Evolutionary conservation across 2,797 vertebrate genomes (phyloP).

Genomic region (Coregonus ussuriensis): DNA sequence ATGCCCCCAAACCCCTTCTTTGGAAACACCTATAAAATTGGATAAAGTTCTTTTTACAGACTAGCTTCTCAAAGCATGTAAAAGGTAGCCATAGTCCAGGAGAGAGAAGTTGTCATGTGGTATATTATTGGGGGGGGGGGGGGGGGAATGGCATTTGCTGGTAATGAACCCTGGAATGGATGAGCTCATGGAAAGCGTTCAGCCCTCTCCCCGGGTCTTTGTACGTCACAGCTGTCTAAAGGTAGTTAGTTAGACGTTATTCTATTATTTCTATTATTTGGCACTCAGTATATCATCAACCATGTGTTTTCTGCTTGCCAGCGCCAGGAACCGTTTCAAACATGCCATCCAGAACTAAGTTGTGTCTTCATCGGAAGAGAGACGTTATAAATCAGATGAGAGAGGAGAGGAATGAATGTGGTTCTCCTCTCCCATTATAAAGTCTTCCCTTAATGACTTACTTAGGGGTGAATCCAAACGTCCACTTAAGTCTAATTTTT

Average conservation of each 20-base stretch:
- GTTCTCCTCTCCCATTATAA: background rate
- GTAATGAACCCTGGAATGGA: background rate
- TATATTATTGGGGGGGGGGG: background rate
- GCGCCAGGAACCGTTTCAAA: background rate
- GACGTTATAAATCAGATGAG: background rate
- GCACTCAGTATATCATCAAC: background rate
- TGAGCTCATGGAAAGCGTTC: background rate
- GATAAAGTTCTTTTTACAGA: background rate
- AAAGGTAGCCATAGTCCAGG: background rate
- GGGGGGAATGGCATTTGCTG: background rate
- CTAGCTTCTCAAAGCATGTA: slow-evolving; percentile 5
- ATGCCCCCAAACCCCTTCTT: slow-evolving; percentile 1
- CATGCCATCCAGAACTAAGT: background rate
- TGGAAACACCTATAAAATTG: slow-evolving; percentile 7
- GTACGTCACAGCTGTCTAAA: background rate
- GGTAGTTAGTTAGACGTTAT: background rate
- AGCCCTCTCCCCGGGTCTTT: background rate
- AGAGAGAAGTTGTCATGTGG: slow-evolving; percentile 8
- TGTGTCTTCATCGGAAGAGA: background rate
- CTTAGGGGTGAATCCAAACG: too few relatives aligned
- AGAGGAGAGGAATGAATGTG: background rate
- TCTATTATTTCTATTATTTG: background rate
- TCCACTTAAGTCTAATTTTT: too few relatives aligned
- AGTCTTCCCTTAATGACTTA: background rate
- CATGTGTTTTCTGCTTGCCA: background rate